A percentile compares a stretch with the other conserved stretches of the same genome.
Evolutionary conservation across 2,797 vertebrate genomes (phyloP).

Genomic region (Lateolabrax maculatus): DNA sequence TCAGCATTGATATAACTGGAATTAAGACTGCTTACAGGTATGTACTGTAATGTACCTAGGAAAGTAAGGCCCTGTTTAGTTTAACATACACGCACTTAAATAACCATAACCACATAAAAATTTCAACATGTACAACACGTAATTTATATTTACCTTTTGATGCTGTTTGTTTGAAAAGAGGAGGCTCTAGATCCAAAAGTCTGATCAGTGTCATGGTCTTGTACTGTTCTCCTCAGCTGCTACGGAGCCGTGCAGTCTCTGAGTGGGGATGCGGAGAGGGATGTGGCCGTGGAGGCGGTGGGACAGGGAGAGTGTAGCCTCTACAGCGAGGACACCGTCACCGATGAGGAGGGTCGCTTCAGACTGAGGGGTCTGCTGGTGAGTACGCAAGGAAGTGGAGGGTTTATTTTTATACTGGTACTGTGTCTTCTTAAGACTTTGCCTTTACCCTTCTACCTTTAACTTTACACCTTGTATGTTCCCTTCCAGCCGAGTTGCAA

Average conservation of each 20-base stretch:
- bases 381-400: constrained; percentile 60
- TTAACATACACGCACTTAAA: background rate
- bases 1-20: constrained; percentile 93
- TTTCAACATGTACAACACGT: background rate
- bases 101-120: no score
- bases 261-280: constrained; percentile 95
- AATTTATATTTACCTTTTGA: background rate
- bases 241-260: constrained; percentile 95
- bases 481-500: constrained; percentile 89
- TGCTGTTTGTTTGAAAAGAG: background rate
- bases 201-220: background rate
- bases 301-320: constrained; percentile 93
- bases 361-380: constrained; percentile 95
- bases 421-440: background rate
- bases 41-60: background rate
- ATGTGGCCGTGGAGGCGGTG: constrained; percentile 94
- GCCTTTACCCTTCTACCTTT: no score
- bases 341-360: constrained; percentile 96
- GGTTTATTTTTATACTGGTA: background rate
- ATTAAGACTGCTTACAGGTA: constrained; percentile 98
- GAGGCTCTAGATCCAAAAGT: background rate
- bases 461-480: background rate
- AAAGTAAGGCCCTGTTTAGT: background rate
- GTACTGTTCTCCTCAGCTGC: constrained; percentile 84
- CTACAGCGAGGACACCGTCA: constrained; percentile 96